Percentiles rank a stretch among this genome's conserved stretches.
These are phyloP conservation scores for Dendrophyllia cribrosa DNA, from an alignment of 64 coral and sea anemone genomes.

Conservation along the genomic window DNA sequence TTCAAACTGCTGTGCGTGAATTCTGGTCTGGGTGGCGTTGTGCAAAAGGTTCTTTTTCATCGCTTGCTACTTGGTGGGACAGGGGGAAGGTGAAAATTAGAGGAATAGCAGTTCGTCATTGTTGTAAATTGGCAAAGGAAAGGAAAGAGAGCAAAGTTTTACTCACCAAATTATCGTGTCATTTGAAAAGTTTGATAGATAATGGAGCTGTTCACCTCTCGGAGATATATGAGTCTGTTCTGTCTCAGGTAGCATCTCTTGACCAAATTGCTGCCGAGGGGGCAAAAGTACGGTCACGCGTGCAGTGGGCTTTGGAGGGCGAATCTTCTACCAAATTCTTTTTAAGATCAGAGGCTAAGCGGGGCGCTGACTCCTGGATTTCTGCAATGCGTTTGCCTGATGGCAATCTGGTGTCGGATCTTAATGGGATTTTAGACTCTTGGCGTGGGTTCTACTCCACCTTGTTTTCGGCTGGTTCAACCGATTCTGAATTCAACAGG, in stretches of 20 bases:
- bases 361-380: not conserved
- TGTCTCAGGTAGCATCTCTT: not conserved
- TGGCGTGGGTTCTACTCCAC: not conserved
- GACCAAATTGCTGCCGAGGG: not conserved
- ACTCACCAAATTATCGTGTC: not conserved
- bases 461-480: not conserved
- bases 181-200: not conserved
- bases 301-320: conserved; percentile 44
- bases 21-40: not conserved
- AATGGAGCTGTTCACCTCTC: not conserved
- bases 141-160: fast-evolving
- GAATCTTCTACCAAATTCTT: conserved; percentile 21
- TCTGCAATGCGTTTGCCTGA: not conserved
- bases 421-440: not conserved
- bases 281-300: not conserved
- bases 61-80: not conserved
- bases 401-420: not conserved
- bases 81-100: not conserved
- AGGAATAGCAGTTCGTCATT: not conserved
- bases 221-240: not conserved
- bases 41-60: not conserved
- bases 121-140: not conserved
- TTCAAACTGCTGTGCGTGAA: not conserved
- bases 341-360: not conserved
- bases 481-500: not conserved